phyloP scores from a whole-genome alignment of 2,113 vertebrate genomes.

The Carollia perspicillata region DNA sequence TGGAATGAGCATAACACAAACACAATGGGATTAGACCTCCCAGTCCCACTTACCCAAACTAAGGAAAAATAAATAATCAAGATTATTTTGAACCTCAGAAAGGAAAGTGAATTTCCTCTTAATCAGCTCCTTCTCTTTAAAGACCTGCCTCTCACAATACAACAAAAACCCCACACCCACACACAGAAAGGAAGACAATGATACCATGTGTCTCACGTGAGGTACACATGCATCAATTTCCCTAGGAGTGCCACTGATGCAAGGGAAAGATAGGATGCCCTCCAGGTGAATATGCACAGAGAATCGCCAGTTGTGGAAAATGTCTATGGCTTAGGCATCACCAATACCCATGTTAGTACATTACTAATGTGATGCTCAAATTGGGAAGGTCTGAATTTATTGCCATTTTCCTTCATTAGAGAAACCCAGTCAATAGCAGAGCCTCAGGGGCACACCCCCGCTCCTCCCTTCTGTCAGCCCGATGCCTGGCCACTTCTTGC shows the following conservation, averaged over 20 bases:
- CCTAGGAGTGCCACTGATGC: background rate
- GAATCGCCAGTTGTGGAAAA: background rate
- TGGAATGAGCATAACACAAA: background rate
- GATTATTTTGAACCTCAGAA: background rate
- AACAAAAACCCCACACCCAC: background rate
- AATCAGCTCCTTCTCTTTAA: background rate
- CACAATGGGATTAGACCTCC: background rate
- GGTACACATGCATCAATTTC: background rate
- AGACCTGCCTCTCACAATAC: background rate
- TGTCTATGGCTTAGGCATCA: background rate
- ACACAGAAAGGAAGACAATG: background rate
- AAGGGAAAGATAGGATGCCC: accelerated
- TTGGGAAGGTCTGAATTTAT: background rate
- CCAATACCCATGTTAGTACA: background rate
- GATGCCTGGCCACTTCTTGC: background rate
- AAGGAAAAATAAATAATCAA: background rate
- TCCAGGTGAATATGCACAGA: background rate
- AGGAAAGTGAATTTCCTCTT: background rate
- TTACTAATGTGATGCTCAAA: background rate
- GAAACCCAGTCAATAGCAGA: background rate
- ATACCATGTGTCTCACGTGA: background rate
- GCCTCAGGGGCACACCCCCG: too few species aligned
- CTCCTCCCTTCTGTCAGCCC: background rate
- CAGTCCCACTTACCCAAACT: background rate
- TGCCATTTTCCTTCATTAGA: background rate